These are phyloP conservation scores for Petromus typicus DNA, from an alignment of 2,113 vertebrate species.

Conservation along the genomic window DNA sequence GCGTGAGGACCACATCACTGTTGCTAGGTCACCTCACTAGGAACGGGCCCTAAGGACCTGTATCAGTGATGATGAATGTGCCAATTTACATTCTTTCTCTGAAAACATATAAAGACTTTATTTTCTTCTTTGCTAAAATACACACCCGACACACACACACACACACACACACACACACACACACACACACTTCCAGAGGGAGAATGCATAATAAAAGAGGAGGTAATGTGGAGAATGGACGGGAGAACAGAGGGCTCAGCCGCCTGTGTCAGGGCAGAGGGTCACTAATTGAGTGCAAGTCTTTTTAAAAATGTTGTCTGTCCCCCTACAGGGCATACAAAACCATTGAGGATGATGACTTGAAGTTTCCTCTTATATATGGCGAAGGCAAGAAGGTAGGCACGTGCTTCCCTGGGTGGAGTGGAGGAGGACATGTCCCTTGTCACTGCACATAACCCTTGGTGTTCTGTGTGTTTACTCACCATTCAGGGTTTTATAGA, in stretches of 20 bases:
- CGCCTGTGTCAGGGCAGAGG: conserved; percentile 69
- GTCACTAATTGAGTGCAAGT: conserved; percentile 81
- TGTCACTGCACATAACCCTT: conserved; percentile 12
- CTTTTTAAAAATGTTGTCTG: conserved; percentile 81
- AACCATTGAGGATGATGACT: conserved; percentile 93
- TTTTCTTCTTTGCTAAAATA: conserved; percentile 26
- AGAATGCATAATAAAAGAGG: conserved; percentile 27
- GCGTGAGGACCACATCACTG: neutral
- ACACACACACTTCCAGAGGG: conserved; percentile 7
- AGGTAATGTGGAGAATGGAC: neutral
- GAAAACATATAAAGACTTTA: neutral
- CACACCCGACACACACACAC: neutral
- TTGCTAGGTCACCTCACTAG: neutral
- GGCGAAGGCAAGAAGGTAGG: conserved; percentile 96
- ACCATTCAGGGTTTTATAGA: conserved; percentile 70
- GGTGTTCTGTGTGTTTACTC: conserved; percentile 67
- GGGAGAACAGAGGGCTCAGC: conserved; percentile 51
- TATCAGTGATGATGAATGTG: neutral
- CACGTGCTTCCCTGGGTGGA: neutral
- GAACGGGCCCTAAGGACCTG: neutral
- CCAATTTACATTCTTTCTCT: neutral
- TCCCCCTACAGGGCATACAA: conserved; percentile 92
- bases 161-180: neutral
- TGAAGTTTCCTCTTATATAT: conserved; percentile 92
- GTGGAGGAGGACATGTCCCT: conserved; percentile 58